Conservation (phyloP, 2,113 vertebrate genomes). For the Morone chrysops region DNA sequence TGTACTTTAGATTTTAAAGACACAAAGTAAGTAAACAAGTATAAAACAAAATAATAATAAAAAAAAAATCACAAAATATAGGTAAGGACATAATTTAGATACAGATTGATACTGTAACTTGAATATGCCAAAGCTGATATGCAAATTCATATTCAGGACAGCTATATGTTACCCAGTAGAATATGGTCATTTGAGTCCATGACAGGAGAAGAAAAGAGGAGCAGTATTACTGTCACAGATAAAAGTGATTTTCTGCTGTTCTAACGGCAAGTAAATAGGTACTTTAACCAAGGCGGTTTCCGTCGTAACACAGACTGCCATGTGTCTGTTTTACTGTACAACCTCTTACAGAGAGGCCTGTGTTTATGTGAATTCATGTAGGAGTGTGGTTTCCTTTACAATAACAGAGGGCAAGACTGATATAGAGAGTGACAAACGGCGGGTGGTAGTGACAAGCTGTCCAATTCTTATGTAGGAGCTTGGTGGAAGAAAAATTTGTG, state of each 20-base stretch:
- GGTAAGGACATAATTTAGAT: neutral
- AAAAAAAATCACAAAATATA: neutral
- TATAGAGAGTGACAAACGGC: constrained; percentile 45
- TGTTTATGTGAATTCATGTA: constrained; percentile 48
- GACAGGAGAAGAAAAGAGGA: neutral
- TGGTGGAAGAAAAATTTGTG: constrained; percentile 9
- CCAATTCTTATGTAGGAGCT: constrained; percentile 6
- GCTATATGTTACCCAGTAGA: constrained; percentile 3
- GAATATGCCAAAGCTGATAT: neutral
- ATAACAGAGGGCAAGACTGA: constrained; percentile 38
- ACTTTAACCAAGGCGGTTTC: constrained; percentile 26
- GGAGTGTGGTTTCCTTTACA: constrained; percentile 52
- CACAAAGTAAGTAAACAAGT: neutral
- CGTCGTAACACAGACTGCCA: constrained; percentile 16
- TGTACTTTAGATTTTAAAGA: neutral
- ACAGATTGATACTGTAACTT: neutral
- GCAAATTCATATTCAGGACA: neutral
- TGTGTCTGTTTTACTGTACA: constrained; percentile 33
- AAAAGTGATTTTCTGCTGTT: constrained; percentile 37
- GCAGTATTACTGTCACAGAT: constrained; percentile 11
- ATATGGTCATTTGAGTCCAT: neutral
- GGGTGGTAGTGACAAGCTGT: constrained; percentile 61
- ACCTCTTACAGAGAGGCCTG: constrained; percentile 21
- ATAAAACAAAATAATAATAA: too few relatives aligned
- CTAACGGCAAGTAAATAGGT: constrained; percentile 8